phyloP scores from a whole-genome alignment of 2,113 vertebrate species.

The Cranoglanis bouderius region DNA sequence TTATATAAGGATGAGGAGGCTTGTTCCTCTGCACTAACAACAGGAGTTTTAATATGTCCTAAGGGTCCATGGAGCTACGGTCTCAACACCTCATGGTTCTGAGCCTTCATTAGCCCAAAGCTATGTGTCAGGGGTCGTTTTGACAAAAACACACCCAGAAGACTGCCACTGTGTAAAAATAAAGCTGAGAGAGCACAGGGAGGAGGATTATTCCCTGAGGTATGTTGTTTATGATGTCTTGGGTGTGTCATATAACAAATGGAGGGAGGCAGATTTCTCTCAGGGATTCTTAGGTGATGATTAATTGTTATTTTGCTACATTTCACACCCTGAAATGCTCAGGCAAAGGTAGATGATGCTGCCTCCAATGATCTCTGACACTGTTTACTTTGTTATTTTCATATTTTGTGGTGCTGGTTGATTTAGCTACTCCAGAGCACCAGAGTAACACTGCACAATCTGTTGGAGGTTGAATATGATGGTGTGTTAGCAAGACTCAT shows the following conservation, averaged over 20 bases:
- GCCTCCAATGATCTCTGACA: constrained; percentile 37
- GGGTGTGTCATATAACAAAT: constrained; percentile 49
- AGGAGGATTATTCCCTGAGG: constrained; percentile 26
- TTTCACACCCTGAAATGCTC: constrained; percentile 39
- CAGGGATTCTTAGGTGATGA: constrained; percentile 43
- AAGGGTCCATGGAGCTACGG: constrained; percentile 33
- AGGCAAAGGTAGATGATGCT: constrained; percentile 30
- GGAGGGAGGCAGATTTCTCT: constrained; percentile 49
- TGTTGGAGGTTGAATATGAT: background rate
- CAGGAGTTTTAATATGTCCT: too few species aligned
- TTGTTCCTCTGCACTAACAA: too few species aligned
- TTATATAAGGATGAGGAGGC: too few species aligned
- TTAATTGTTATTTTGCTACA: constrained; percentile 55
- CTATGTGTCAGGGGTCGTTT: constrained; percentile 40
- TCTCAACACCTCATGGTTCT: constrained; percentile 38
- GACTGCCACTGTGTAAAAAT: constrained; percentile 13
- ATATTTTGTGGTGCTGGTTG: constrained; percentile 27
- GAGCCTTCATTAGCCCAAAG: constrained; percentile 58
- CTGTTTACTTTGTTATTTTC: constrained; percentile 49
- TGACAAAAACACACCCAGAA: constrained; percentile 9
- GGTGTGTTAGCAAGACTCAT: background rate
- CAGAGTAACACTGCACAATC: background rate
- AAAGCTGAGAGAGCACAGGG: background rate
- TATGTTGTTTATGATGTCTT: constrained; percentile 54
- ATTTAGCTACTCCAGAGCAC: background rate